Base-by-base conservation (phyloP, 2,888 invertebrate genomes). In the Polymixis flavicincta region DNA sequence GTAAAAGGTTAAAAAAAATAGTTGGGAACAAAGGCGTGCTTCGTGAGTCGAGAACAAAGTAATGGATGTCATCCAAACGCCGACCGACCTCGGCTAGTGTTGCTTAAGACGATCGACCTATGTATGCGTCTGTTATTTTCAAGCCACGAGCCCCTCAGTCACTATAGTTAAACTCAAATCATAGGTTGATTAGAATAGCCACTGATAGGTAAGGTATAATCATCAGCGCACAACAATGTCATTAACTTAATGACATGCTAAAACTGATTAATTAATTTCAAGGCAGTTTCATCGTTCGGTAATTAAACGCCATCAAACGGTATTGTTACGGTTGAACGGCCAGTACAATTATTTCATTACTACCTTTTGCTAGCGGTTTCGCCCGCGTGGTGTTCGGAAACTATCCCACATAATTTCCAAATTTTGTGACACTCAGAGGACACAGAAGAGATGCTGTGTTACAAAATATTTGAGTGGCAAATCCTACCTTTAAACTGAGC, bases 241-340 rank as follows among this genome's bases (percentile, higher is more conserved):
- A 32, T 63, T 63, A 55, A 25, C 48, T 9, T 37, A 55, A 25
- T 61, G 75, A 32, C n/a, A 32, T 25, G 25, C 32, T 52, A 45
- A 74, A 60, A 45, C n/a, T 5, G 50, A 74, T 61, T 19, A 37
- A 74, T 61, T 74, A 61, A 74, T 74, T 54, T 74, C 25, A 6
- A 32, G 25, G 45, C 54, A 55, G 13, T 54, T 37, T 48, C 17
- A 48, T 75, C 11, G 17, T 48, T 48, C 2, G 22, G 25, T 74
- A 54, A 54, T 74, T 52, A 61, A 73, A 17, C 54, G 7, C 28
- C 13, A 69, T 69, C 69, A 22, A 28, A 28, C 28, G 3, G 6
- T 50, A 37, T 25, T 25, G 14, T 1, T 9, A 52, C 11, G n/a
- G 42, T 42, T 37, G 22, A 28, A 7, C 28, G 17, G 17, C 0